These are phyloP conservation scores for Acanthochromis polyacanthus DNA, from an alignment of 2,113 vertebrate species.

Conservation along the genomic window DNA sequence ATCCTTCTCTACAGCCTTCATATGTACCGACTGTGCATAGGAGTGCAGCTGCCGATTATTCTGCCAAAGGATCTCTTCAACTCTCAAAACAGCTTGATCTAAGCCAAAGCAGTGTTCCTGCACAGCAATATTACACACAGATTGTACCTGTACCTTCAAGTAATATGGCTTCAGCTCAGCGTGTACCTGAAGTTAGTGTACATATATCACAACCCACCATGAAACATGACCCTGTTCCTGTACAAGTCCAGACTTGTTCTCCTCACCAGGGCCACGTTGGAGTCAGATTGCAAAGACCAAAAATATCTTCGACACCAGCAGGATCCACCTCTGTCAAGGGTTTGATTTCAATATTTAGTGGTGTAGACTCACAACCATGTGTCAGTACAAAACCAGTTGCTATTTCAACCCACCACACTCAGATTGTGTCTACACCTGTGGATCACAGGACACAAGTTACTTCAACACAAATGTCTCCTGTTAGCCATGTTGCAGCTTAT, in stretches of 20 bases:
- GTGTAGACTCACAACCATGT: conserved; percentile 17
- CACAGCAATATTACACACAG: conserved; percentile 17
- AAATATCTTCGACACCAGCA: conserved; percentile 25
- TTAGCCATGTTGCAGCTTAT: not conserved
- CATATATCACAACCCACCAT: conserved; percentile 12
- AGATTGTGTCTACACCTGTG: conserved; percentile 2
- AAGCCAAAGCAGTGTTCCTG: conserved; percentile 18
- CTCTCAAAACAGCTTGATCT: conserved; percentile 23
- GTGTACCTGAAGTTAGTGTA: conserved; percentile 5
- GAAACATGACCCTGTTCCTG: conserved; percentile 7
- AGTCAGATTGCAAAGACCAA: conserved; percentile 29
- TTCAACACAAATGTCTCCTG: conserved; percentile 8
- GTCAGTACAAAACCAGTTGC: conserved; percentile 17
- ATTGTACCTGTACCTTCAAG: conserved; percentile 4
- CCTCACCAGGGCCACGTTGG: not conserved
- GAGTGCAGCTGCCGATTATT: not conserved
- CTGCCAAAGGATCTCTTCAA: conserved; percentile 27
- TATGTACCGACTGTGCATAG: not conserved
- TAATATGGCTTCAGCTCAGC: conserved; percentile 11
- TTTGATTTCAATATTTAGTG: conserved; percentile 76
- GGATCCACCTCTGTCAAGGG: conserved; percentile 65
- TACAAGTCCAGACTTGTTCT: conserved; percentile 1
- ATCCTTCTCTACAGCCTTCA: conserved; percentile 6
- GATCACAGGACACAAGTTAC: conserved; percentile 2
- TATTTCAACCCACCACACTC: not conserved